Evolutionary conservation across 2,888 invertebrate genomes (phyloP).

Genomic region (Trisateles emortualis): DNA sequence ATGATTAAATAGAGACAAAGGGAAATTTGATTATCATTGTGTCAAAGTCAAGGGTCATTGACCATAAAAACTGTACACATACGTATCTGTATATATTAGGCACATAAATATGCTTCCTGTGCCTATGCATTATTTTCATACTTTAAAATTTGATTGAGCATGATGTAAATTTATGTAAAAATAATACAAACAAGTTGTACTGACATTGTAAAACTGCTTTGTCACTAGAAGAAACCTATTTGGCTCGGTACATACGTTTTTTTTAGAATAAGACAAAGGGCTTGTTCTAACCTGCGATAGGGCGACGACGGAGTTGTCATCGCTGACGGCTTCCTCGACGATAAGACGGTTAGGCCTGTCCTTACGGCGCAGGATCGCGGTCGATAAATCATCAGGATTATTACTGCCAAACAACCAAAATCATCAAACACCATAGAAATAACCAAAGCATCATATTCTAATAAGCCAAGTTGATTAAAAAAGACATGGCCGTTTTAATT

Average conservation of each 20-base stretch:
- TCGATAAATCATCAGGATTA: slow-evolving; percentile 95
- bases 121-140: no score
- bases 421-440: slow-evolving; percentile 31
- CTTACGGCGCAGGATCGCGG: slow-evolving; percentile 99
- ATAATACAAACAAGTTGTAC: slow-evolving; percentile 2
- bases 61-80: no score
- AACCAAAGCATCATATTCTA: slow-evolving; percentile 30
- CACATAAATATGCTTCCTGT: no score
- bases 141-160: no score
- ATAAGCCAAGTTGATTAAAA: slow-evolving; percentile 4
- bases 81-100: no score
- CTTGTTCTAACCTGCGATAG: slow-evolving; percentile 95
- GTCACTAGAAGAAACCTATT: slow-evolving; percentile 15
- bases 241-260: slow-evolving; percentile 11
- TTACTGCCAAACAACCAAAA: slow-evolving; percentile 59
- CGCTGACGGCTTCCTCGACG: slow-evolving; percentile 99
- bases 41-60: not conserved
- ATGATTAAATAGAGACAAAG: not conserved
- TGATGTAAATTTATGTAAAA: not conserved
- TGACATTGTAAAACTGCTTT: slow-evolving; percentile 47
- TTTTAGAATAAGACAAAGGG: slow-evolving; percentile 30
- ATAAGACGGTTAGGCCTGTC: slow-evolving; percentile 99
- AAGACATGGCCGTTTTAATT: slow-evolving; percentile 3
- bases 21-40: not conserved
- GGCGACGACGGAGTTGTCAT: slow-evolving; percentile 99